Percentiles rank a stretch among this genome's conserved stretches.
phyloP scores from a whole-genome alignment of 2,797 vertebrate species.

The Oreochromis grahami region DNA sequence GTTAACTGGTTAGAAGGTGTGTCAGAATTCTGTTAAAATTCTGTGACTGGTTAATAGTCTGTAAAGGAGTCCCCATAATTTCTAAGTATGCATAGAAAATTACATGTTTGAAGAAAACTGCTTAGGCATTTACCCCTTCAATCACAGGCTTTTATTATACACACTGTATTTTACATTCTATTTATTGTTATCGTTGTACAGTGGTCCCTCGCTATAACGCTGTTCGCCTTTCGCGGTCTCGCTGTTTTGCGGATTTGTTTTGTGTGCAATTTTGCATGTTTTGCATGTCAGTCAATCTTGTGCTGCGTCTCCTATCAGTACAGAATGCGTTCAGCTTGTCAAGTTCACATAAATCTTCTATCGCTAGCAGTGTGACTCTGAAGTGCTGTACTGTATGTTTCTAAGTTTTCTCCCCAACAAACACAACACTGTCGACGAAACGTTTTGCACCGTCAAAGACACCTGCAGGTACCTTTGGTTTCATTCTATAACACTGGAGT shows the following conservation, averaged over 20 bases:
- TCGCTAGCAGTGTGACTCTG: background rate
- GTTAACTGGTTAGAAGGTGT: background rate
- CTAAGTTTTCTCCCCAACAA: background rate
- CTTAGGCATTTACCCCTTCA: background rate
- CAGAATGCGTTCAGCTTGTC: background rate
- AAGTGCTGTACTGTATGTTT: background rate
- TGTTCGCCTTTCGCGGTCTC: rapidly evolving
- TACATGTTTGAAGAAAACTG: rapidly evolving
- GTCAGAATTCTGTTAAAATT: background rate
- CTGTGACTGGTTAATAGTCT: background rate
- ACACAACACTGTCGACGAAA: background rate
- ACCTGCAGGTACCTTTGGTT: rapidly evolving
- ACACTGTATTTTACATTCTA: background rate
- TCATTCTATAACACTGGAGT: background rate
- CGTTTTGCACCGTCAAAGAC: background rate
- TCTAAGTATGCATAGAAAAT: background rate
- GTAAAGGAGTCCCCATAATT: background rate
- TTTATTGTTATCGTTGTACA: rapidly evolving
- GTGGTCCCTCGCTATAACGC: background rate
- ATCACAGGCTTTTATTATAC: background rate
- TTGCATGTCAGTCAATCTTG: rapidly evolving
- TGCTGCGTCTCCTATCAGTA: background rate
- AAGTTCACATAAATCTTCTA: background rate
- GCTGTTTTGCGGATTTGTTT: rapidly evolving
- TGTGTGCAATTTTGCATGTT: background rate